Evolutionary conservation across 2,888 invertebrate genomes (phyloP).

Genomic region (Netelia fuscicornis): DNA sequence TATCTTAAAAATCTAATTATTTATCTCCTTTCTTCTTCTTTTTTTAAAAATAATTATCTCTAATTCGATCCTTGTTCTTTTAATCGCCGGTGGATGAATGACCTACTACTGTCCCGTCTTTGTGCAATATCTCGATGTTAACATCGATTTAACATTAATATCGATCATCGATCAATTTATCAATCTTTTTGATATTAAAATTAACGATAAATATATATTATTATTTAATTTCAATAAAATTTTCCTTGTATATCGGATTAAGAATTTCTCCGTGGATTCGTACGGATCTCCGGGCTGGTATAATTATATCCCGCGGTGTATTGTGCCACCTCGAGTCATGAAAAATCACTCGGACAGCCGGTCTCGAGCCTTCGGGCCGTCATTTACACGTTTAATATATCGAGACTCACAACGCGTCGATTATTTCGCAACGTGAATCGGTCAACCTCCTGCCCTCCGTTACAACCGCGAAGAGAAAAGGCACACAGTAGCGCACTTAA

Average conservation of each 20-base stretch:
- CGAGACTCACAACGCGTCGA: slow-evolving; percentile 30
- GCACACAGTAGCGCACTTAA: slow-evolving; percentile 50
- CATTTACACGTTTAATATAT: slow-evolving; percentile 11
- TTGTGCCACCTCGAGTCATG: not conserved
- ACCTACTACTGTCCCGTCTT: not conserved
- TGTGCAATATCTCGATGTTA: too few species aligned
- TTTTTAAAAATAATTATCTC: not conserved
- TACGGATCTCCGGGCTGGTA: not conserved
- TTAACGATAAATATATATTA: too few species aligned
- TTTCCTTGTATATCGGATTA: not conserved
- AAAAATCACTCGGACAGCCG: slow-evolving; percentile 5
- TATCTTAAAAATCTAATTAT: slow-evolving; percentile 5
- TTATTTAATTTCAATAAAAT: not conserved
- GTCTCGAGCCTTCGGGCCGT: slow-evolving; percentile 14
- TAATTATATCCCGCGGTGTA: slow-evolving; percentile 6
- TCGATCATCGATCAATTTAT: too few species aligned
- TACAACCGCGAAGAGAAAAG: slow-evolving; percentile 44
- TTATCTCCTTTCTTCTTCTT: not conserved
- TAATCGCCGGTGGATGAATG: not conserved
- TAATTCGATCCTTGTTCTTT: not conserved
- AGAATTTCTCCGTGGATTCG: not conserved
- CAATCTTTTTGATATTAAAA: too few species aligned
- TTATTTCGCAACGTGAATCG: slow-evolving; percentile 56
- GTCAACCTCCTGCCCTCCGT: slow-evolving; percentile 52
- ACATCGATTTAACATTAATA: not conserved